These are phyloP conservation scores for Neolamprologus cancellatus DNA, from an alignment of 2,113 vertebrate species.

Conservation along the genomic window DNA sequence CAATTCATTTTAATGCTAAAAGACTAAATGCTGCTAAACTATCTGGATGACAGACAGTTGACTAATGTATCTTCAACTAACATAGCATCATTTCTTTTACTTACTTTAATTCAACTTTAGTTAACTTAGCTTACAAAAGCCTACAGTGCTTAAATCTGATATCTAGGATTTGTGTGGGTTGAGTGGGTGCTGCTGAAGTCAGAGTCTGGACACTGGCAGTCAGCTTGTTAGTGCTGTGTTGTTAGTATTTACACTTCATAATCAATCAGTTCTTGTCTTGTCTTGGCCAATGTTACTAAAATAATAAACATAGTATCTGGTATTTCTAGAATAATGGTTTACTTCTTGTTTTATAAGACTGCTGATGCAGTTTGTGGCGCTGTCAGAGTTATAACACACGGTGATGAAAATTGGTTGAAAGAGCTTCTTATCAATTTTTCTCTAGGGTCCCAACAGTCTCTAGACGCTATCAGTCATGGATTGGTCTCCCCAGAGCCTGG, in stretches of 20 bases:
- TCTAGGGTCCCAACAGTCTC: background rate
- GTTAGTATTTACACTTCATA: background rate
- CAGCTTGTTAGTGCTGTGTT: background rate
- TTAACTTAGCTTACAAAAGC: background rate
- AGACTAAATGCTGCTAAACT: background rate
- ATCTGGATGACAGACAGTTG: background rate
- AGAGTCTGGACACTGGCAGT: background rate
- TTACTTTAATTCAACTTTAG: background rate
- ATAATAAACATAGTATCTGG: background rate
- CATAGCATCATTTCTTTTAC: background rate
- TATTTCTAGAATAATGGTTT: background rate
- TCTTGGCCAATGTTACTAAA: background rate
- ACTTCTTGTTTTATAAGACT: background rate
- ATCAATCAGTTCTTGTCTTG: background rate
- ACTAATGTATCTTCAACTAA: background rate
- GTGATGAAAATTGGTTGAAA: background rate
- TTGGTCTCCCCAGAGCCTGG: background rate
- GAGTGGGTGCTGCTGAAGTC: background rate
- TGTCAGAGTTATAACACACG: background rate
- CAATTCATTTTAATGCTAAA: background rate
- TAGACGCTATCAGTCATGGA: background rate
- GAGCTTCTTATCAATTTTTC: background rate
- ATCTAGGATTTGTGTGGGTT: background rate
- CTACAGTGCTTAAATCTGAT: background rate
- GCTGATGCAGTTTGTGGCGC: background rate